Percentiles rank a stretch among this genome's conserved stretches.
phyloP scores from a whole-genome alignment of 1,140 invertebrate genomes.

The Micrasema longulum region DNA sequence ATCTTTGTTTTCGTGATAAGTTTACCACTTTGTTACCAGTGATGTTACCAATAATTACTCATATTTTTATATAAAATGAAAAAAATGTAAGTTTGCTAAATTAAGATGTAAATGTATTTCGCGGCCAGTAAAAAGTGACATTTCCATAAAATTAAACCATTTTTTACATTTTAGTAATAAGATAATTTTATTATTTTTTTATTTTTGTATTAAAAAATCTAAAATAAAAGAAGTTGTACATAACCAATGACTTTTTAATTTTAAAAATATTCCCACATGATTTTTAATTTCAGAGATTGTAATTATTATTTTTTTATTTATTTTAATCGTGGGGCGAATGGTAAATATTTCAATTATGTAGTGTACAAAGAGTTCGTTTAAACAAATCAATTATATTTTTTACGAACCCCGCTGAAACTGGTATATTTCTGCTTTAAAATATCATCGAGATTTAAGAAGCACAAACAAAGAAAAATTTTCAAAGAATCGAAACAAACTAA shows the following conservation, averaged over 20 bases:
- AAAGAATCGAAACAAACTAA: too few relatives aligned
- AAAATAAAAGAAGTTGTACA: slow-evolving; percentile 34
- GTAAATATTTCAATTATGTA: too few relatives aligned
- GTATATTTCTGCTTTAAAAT: too few relatives aligned
- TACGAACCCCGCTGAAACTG: too few relatives aligned
- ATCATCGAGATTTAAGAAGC: too few relatives aligned
- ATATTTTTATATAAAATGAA: not conserved
- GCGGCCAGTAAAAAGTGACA: slow-evolving; percentile 17
- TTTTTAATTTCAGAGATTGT: too few relatives aligned
- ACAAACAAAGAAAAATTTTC: too few relatives aligned
- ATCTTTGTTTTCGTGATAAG: not conserved
- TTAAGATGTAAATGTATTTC: slow-evolving; percentile 4
- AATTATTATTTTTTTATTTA: too few relatives aligned
- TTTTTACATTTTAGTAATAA: slow-evolving; percentile 20
- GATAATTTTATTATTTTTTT: slow-evolving; percentile 17
- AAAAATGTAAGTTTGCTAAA: not conserved
- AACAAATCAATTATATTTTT: too few relatives aligned
- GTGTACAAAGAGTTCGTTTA: too few relatives aligned
- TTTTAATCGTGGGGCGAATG: too few relatives aligned
- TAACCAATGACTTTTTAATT: not conserved
- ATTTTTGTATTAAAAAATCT: slow-evolving; percentile 16
- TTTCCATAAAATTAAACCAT: slow-evolving; percentile 8
- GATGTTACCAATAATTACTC: slow-evolving; percentile 14
- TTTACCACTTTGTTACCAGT: slow-evolving; percentile 7
- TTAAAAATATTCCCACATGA: too few relatives aligned